Evolutionary conservation across 2,797 vertebrate genomes (phyloP).

Genomic region (Protonibea diacanthus): DNA sequence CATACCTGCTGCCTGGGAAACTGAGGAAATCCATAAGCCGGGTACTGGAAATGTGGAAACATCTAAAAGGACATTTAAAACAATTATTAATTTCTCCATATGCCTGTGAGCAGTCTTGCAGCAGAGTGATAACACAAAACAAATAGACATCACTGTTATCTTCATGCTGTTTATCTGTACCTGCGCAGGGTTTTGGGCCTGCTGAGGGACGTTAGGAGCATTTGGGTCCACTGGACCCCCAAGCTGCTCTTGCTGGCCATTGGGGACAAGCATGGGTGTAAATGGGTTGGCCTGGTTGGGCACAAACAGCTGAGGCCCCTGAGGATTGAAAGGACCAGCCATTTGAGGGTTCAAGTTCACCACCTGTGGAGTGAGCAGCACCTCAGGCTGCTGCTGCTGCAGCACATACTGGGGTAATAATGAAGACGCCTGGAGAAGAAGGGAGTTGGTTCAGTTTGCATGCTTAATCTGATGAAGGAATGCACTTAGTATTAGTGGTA

Average conservation of each 20-base stretch:
- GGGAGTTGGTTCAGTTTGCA: neutral
- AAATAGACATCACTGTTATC: neutral
- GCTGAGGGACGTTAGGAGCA: conserved; percentile 63
- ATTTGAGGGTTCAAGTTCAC: conserved; percentile 81
- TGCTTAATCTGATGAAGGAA: neutral
- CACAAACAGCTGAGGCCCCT: conserved; percentile 74
- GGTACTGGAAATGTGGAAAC: conserved; percentile 76
- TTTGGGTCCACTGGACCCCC: conserved; percentile 71
- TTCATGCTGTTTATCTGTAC: conserved; percentile 45
- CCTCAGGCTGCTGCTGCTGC: conserved; percentile 80
- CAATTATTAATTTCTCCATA: neutral
- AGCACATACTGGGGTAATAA: conserved; percentile 75
- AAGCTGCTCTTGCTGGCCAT: conserved; percentile 76
- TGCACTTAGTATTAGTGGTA: neutral
- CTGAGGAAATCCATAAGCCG: conserved; percentile 75
- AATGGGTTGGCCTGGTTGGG: conserved; percentile 78
- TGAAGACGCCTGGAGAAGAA: conserved; percentile 60
- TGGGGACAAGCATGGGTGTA: conserved; percentile 67
- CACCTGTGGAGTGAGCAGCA: conserved; percentile 77
- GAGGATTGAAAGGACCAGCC: conserved; percentile 71
- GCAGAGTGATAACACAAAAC: neutral
- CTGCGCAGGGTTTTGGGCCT: conserved; percentile 76
- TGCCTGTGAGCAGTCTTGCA: neutral
- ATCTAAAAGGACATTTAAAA: conserved; percentile 58
- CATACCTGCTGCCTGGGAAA: conserved; percentile 77